Evolutionary conservation across 2,888 invertebrate species (phyloP).

Genomic region (Anthophora plumipes): DNA sequence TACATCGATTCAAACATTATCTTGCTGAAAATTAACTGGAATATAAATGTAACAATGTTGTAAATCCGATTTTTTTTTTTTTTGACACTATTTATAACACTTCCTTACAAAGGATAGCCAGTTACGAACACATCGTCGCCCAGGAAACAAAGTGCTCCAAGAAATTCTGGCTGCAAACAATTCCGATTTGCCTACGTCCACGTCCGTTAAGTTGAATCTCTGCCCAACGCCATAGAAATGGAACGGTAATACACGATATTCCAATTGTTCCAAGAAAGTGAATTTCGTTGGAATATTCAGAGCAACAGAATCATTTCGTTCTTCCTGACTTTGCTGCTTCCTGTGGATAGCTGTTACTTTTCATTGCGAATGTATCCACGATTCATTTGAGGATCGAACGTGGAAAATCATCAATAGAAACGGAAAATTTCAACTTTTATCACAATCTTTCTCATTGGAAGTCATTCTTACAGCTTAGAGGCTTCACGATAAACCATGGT

Average conservation of each 20-base stretch:
- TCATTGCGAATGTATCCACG: neutral
- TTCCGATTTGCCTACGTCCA: conserved; percentile 47
- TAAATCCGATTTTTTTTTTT: no score
- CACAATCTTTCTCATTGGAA: neutral
- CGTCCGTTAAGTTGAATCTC: conserved; percentile 21
- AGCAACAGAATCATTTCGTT: conserved; percentile 29
- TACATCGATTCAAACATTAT: no score
- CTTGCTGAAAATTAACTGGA: neutral
- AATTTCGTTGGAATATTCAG: conserved; percentile 22
- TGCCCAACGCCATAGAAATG: conserved; percentile 13
- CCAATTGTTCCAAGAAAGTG: conserved; percentile 14
- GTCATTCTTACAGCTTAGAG: conserved; percentile 5
- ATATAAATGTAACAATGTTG: no score
- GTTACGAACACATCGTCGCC: conserved; percentile 7
- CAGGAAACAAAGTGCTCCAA: neutral
- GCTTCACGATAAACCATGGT: neutral
- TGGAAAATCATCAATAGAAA: conserved; percentile 4
- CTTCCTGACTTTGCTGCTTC: conserved; percentile 11
- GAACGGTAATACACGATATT: conserved; percentile 30
- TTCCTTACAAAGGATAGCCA: neutral
- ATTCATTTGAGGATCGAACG: conserved; percentile 1
- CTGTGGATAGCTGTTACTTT: neutral
- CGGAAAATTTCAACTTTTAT: neutral
- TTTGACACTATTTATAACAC: neutral
- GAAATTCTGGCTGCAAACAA: neutral